These are phyloP conservation scores for Calliopum simillimum DNA, from an alignment of 2,888 invertebrate genomes.

Conservation along the genomic window DNA sequence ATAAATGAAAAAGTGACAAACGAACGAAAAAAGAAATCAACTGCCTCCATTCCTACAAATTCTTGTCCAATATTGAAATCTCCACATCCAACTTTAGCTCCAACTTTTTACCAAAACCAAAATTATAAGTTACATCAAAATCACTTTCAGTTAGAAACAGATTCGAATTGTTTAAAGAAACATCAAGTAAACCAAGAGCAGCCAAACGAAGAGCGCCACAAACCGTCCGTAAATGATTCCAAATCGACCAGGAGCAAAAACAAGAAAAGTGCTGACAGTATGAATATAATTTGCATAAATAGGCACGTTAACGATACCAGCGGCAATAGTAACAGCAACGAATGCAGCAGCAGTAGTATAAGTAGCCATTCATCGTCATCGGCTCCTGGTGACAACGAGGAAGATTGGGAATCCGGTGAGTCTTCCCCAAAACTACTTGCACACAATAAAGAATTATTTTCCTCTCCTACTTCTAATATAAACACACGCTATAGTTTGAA, in stretches of 20 bases:
- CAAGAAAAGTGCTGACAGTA: conserved; percentile 27
- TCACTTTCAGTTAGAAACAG: neutral
- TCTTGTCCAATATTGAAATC: neutral
- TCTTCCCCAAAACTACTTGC: conserved; percentile 54
- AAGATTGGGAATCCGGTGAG: conserved; percentile 69
- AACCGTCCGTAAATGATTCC: neutral
- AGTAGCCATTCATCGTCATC: conserved; percentile 60
- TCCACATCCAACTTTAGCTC: neutral
- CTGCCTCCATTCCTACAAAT: conserved; percentile 2
- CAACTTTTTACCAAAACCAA: neutral
- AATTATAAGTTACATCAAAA: neutral
- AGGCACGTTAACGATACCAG: conserved; percentile 46
- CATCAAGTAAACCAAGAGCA: neutral
- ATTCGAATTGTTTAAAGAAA: neutral
- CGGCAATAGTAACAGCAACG: conserved; percentile 50
- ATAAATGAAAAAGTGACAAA: conserved; percentile 15
- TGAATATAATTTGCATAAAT: conserved; percentile 15
- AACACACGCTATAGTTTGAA: conserved; percentile 31
- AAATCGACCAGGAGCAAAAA: conserved; percentile 45
- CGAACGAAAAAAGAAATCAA: neutral
- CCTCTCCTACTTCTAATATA: conserved; percentile 39
- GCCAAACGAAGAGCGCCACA: too few species aligned
- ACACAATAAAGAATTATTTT: conserved; percentile 45
- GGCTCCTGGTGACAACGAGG: conserved; percentile 58
- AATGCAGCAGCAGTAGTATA: conserved; percentile 52